Base-by-base conservation (phyloP, 2,797 vertebrate genomes). In the Pagetopsis macropterus region DNA sequence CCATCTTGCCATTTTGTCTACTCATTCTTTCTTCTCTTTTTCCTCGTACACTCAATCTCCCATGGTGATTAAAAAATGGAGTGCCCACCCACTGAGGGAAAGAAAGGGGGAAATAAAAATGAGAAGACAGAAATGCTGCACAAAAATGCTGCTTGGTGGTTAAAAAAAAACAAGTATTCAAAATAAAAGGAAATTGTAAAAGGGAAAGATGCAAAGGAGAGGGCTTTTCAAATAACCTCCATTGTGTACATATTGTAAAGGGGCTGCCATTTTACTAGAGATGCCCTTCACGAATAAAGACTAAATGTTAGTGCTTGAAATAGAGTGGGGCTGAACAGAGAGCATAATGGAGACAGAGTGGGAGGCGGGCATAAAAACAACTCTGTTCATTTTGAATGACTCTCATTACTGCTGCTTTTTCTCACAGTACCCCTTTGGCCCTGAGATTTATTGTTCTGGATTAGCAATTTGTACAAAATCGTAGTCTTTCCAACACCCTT, bases 1-100 rank as follows among this genome's bases (percentile, higher is more conserved):
- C 54, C 59, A 64, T 13, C n/a, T 15, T 27, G 14, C 13, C 52
- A 40, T 43, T 43, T 71, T 37, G 41, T 31, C 23, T 8, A 48
- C 55, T 10, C 54, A 45, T 44, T 60, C 60, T 60, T 40, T 43
- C 46, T 33, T 23, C 9, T 51, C 49, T 43, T 51, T 46, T 65
- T 76, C 69, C 70, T 73, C 5, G 33, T 70, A 77, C 75, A 70
- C 66, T 71, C 70, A 67, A 62, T 83, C 76, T 84, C 88, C 79
- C 77, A 77, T 83, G 77, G 87, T 78, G 81, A 88, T 88, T 86
- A 81, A 87, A 89, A 89, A 86, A 76, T 74, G n/a, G 72, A 91
- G 58, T 70, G 83, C 63, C 78, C 87, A 73, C 87, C 82, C 82
- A 84, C 81, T 33, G 63, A 61, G 72, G 60, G 62, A 70, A 55